These are phyloP conservation scores for Diphyllodes magnificus DNA, from an alignment of 2,113 vertebrate genomes.

Conservation along the genomic window DNA sequence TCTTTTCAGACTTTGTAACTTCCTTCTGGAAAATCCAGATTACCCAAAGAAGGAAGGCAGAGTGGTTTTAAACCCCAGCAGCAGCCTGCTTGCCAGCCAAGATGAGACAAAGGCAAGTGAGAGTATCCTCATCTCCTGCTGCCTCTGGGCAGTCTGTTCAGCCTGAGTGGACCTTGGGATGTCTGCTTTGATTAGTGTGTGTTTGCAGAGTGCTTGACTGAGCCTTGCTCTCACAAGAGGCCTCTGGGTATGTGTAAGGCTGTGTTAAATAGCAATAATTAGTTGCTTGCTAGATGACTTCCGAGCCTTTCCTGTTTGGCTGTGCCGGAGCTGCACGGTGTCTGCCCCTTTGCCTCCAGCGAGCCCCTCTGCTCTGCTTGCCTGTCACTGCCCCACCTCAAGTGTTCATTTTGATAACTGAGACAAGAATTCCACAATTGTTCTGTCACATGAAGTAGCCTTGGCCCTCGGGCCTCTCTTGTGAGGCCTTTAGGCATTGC, in stretches of 20 bases:
- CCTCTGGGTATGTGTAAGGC: neutral
- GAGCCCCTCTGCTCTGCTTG: neutral
- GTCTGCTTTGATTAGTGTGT: neutral
- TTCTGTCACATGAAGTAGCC: neutral
- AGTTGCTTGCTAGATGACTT: neutral
- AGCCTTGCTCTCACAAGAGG: neutral
- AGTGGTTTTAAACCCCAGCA: conserved; percentile 80
- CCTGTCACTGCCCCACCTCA: neutral
- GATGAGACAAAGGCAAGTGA: conserved; percentile 78
- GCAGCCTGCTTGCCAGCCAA: conserved; percentile 88
- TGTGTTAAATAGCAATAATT: neutral
- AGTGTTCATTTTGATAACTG: neutral
- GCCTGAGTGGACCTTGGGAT: neutral
- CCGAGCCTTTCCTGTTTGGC: neutral
- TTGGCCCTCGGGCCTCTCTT: neutral
- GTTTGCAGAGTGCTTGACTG: neutral
- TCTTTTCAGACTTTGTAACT: conserved; percentile 90
- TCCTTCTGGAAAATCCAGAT: conserved; percentile 92
- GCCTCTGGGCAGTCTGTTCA: neutral
- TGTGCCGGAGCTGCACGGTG: neutral
- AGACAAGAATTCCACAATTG: neutral
- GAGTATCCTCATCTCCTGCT: neutral
- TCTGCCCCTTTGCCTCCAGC: neutral
- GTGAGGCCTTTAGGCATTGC: neutral
- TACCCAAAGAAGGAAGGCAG: conserved; percentile 85